These are phyloP conservation scores for Orientallactaga sibirica DNA, from an alignment of 2,797 vertebrate genomes.

Conservation along the genomic window DNA sequence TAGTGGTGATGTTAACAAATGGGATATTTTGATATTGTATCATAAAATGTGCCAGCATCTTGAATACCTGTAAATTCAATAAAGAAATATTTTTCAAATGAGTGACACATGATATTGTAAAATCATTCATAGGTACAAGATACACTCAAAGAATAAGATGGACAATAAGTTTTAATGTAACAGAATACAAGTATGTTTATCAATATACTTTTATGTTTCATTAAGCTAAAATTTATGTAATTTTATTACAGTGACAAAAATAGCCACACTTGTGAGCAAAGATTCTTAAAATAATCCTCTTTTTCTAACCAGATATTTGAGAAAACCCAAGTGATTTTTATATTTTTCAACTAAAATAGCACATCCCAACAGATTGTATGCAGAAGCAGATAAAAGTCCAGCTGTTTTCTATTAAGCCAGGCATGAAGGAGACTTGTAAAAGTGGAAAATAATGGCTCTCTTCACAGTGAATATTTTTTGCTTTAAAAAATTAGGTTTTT, in stretches of 20 bases:
- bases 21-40: slow-evolving; percentile 6
- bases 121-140: slow-evolving; percentile 20
- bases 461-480: slow-evolving; percentile 22
- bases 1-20: slow-evolving; percentile 40
- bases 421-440: slow-evolving; percentile 56
- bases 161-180: slow-evolving; percentile 48
- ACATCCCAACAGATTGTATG: slow-evolving; percentile 61
- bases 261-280: slow-evolving; percentile 61
- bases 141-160: slow-evolving; percentile 2
- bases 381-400: slow-evolving; percentile 60
- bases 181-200: slow-evolving; percentile 45
- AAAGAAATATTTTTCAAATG: slow-evolving; percentile 33
- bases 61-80: slow-evolving; percentile 24
- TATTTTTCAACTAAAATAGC: slow-evolving; percentile 68
- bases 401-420: slow-evolving; percentile 68
- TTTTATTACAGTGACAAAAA: slow-evolving; percentile 59
- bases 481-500: slow-evolving; percentile 20
- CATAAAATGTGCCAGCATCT: slow-evolving; percentile 60
- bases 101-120: slow-evolving; percentile 2
- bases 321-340: slow-evolving; percentile 61
- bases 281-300: slow-evolving; percentile 60
- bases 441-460: slow-evolving; percentile 53
- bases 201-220: slow-evolving; percentile 42
- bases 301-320: slow-evolving; percentile 64
- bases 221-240: slow-evolving; percentile 50